Conservation (phyloP, 2,888 invertebrate genomes). For the Andrena minutula region DNA sequence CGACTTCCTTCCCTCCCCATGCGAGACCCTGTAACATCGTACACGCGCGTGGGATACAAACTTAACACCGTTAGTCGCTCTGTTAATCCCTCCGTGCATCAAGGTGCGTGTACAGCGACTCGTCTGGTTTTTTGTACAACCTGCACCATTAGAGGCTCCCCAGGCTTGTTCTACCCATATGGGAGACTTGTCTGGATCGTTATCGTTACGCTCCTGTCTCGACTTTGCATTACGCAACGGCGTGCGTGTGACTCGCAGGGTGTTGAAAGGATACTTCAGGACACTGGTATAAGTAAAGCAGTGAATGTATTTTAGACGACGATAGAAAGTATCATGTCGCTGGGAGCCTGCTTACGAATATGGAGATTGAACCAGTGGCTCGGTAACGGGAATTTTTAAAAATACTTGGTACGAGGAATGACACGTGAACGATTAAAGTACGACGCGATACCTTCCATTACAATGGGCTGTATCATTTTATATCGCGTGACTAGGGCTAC, state of each 20-base stretch:
- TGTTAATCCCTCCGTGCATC: conserved; percentile 20
- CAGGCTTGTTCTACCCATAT: conserved; percentile 10
- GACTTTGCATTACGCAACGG: conserved; percentile 14
- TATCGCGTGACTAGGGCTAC: neutral
- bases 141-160: conserved; percentile 43
- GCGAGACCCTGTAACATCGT: neutral
- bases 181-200: conserved; percentile 42
- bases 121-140: conserved; percentile 33
- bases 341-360: too few relatives aligned
- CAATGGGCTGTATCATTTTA: neutral
- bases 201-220: conserved; percentile 40
- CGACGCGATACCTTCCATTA: neutral
- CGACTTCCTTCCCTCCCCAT: neutral
- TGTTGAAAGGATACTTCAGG: too few relatives aligned
- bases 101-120: conserved; percentile 4
- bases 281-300: too few relatives aligned
- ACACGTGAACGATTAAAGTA: too few relatives aligned
- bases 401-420: too few relatives aligned
- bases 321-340: too few relatives aligned
- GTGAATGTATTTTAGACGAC: too few relatives aligned
- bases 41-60: neutral
- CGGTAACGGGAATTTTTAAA: too few relatives aligned
- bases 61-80: conserved; percentile 36
- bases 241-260: conserved; percentile 2
- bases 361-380: too few relatives aligned